Conservation (phyloP, 2,888 invertebrate species). For the Camptogramma bilineatum region DNA sequence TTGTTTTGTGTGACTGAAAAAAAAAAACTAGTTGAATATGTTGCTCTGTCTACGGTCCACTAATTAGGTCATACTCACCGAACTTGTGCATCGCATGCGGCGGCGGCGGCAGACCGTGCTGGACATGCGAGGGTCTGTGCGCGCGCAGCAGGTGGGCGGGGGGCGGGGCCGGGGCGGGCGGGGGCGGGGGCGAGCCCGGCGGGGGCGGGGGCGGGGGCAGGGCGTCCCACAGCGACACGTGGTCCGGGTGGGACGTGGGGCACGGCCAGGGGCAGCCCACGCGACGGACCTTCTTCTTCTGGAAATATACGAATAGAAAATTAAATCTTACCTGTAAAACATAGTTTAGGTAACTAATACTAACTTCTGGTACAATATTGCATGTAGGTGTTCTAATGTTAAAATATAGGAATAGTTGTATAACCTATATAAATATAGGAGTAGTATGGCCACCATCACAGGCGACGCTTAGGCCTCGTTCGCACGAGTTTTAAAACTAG, state of each 20-base stretch:
- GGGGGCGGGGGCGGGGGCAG: slow-evolving; percentile 81
- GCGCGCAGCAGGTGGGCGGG: slow-evolving; percentile 42
- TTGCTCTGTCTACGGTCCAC: too few species aligned
- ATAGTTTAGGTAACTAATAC: not conserved
- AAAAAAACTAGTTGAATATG: too few species aligned
- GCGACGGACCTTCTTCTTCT: slow-evolving; percentile 63
- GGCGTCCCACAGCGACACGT: slow-evolving; percentile 82
- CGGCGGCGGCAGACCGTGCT: slow-evolving; percentile 36
- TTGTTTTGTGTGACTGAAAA: too few species aligned
- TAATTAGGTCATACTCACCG: slow-evolving; percentile 51
- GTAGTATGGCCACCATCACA: too few species aligned
- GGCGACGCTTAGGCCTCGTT: too few species aligned
- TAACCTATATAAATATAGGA: too few species aligned
- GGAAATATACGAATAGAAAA: too few species aligned
- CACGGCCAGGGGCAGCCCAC: slow-evolving; percentile 79
- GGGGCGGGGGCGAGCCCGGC: slow-evolving; percentile 66
- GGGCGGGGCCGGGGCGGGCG: slow-evolving; percentile 31
- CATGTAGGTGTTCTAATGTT: too few species aligned
- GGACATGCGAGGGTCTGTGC: slow-evolving; percentile 31
- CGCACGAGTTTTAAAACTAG: too few species aligned
- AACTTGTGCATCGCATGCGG: slow-evolving; percentile 46
- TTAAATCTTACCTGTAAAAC: too few species aligned
- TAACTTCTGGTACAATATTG: too few species aligned
- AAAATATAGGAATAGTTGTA: too few species aligned
- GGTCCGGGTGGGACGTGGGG: slow-evolving; percentile 74